These are phyloP conservation scores for Myathropa florea DNA, from an alignment of 2,888 invertebrate genomes.

Conservation along the genomic window DNA sequence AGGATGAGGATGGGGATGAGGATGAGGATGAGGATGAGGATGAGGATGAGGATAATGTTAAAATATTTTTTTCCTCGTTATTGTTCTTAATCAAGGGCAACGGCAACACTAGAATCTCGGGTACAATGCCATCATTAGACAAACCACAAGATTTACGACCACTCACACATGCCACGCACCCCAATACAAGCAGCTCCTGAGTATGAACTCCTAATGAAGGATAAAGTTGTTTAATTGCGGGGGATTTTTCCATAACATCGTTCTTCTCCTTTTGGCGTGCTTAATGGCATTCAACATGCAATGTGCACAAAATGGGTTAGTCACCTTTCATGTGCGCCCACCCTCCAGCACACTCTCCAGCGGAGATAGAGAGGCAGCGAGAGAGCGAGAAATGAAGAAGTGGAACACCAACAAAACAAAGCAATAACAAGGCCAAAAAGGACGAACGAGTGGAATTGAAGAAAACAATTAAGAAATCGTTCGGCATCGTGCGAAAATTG, in stretches of 20 bases:
- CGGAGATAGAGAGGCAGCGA: not conserved
- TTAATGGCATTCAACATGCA: not conserved
- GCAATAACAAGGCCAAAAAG: not conserved
- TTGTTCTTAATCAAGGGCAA: not conserved
- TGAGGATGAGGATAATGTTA: not conserved
- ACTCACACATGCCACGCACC: not conserved
- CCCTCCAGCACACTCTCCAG: not conserved
- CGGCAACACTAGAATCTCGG: constrained; percentile 41
- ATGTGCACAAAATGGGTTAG: not conserved
- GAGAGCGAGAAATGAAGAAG: not conserved
- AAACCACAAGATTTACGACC: constrained; percentile 26
- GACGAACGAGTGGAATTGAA: constrained; percentile 43
- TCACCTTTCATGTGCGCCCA: not conserved
- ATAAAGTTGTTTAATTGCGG: constrained; percentile 70
- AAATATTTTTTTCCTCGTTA: too few relatives aligned
- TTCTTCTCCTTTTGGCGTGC: constrained; percentile 26
- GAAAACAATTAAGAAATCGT: constrained; percentile 68
- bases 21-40: not conserved
- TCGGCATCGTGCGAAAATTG: constrained; percentile 67
- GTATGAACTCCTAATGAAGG: constrained; percentile 68
- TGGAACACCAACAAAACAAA: not conserved
- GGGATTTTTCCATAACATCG: constrained; percentile 63
- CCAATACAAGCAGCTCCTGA: constrained; percentile 15
- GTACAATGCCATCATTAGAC: constrained; percentile 67
- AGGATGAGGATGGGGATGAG: not conserved